A percentile compares a stretch with the other conserved stretches of the same genome.
Evolutionary conservation across 2,797 vertebrate species (phyloP).

Genomic region (Crax fasciolata): DNA sequence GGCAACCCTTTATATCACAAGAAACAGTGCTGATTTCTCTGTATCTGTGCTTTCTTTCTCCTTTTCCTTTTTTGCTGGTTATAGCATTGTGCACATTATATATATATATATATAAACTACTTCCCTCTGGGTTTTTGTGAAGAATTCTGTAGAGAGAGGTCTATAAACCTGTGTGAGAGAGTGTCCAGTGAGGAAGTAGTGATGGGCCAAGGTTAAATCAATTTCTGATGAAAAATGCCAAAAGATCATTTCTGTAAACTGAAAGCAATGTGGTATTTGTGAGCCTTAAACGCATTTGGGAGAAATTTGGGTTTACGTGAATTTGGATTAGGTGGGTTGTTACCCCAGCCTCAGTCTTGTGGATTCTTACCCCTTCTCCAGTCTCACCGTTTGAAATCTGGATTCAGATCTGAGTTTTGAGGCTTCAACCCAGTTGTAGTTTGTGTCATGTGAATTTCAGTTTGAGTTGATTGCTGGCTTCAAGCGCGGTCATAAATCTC

Average conservation of each 20-base stretch:
- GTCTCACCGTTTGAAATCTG: conserved; percentile 9
- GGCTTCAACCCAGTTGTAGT: neutral
- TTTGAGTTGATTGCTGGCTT: conserved; percentile 29
- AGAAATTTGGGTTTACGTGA: neutral
- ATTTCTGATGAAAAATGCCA: neutral
- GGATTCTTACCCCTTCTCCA: neutral
- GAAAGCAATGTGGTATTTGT: neutral
- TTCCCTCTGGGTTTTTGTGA: neutral
- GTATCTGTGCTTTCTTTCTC: neutral
- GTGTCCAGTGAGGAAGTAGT: neutral
- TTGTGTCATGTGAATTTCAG: conserved; percentile 1
- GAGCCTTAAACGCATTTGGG: neutral
- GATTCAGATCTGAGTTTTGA: conserved; percentile 37
- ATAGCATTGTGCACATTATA: neutral
- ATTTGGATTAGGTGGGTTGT: neutral
- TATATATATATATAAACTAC: neutral
- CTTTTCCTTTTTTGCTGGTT: neutral
- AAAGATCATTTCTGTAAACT: neutral
- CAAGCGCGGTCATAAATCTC: neutral
- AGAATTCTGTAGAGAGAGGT: neutral
- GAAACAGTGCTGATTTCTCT: conserved; percentile 32
- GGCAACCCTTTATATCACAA: conserved; percentile 29
- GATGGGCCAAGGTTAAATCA: neutral
- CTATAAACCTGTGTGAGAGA: neutral
- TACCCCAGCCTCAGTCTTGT: neutral